Percentiles rank a stretch among this genome's conserved stretches.
Conservation (phyloP, 2,888 invertebrate genomes). For the Crocallis elinguaria region DNA sequence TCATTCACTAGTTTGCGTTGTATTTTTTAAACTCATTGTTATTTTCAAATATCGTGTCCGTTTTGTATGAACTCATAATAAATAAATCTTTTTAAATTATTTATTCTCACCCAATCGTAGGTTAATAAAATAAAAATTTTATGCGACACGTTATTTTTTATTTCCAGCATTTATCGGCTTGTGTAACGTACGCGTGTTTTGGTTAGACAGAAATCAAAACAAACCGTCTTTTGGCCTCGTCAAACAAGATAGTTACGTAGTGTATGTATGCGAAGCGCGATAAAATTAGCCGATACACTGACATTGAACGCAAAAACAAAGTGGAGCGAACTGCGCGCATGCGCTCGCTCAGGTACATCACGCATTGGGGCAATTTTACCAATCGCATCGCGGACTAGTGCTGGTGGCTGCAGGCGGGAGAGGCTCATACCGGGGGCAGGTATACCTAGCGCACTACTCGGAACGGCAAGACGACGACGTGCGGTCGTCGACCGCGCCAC, state of each 20-base stretch:
- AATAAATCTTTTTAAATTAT: background rate
- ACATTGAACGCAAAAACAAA: constrained; percentile 84
- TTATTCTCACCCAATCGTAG: background rate
- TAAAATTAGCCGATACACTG: constrained; percentile 84
- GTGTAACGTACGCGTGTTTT: constrained; percentile 57
- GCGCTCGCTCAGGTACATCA: constrained; percentile 60
- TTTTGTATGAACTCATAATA: background rate
- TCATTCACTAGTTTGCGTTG: background rate
- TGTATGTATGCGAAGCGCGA: constrained; percentile 71
- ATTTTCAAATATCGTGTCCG: too few species aligned
- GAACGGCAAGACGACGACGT: constrained; percentile 59
- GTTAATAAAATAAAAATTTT: constrained; percentile 15
- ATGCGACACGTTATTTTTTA: constrained; percentile 21
- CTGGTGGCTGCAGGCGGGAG: constrained; percentile 50
- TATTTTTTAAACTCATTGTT: too few species aligned
- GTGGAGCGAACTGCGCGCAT: constrained; percentile 74
- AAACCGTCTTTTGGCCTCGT: constrained; percentile 76
- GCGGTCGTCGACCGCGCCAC: constrained; percentile 69
- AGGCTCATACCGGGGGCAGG: constrained; percentile 59
- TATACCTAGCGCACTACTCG: constrained; percentile 60
- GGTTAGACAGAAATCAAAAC: constrained; percentile 71
- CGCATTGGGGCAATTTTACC: constrained; percentile 62
- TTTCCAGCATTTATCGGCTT: constrained; percentile 37
- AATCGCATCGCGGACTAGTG: constrained; percentile 58
- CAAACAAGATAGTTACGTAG: constrained; percentile 76